Percentiles rank a stretch among this genome's conserved stretches.
phyloP scores from a whole-genome alignment of 2,888 invertebrate genomes.

The Morpho deidamia region DNA sequence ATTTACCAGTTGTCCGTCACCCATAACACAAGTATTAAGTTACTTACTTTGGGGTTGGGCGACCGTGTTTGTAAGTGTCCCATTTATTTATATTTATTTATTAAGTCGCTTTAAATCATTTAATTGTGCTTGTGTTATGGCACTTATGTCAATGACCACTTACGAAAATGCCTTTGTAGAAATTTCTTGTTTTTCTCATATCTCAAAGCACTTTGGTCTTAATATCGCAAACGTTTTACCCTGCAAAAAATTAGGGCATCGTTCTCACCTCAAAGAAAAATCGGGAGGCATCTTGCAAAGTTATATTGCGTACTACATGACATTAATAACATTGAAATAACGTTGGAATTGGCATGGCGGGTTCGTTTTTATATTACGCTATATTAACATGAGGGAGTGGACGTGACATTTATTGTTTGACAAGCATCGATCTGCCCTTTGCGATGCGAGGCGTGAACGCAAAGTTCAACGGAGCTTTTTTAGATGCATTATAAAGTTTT shows the following conservation, averaged over 20 bases:
- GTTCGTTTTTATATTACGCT: slow-evolving; percentile 26
- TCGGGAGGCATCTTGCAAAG: slow-evolving; percentile 41
- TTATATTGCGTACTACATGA: slow-evolving; percentile 24
- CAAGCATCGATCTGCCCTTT: slow-evolving; percentile 77
- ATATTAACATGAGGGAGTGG: slow-evolving; percentile 70
- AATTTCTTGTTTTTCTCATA: slow-evolving; percentile 8
- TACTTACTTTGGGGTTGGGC: no score
- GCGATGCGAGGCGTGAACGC: slow-evolving; percentile 67
- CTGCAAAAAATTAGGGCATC: slow-evolving; percentile 63
- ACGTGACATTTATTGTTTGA: slow-evolving; percentile 79
- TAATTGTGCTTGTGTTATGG: no score
- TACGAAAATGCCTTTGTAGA: background rate
- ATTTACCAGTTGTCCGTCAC: no score
- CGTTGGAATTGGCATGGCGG: slow-evolving; percentile 27
- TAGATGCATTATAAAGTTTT: background rate
- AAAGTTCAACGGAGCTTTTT: slow-evolving; percentile 28
- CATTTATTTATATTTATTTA: no score
- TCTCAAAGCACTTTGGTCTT: slow-evolving; percentile 37
- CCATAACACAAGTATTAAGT: no score
- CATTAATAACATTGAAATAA: slow-evolving; percentile 28
- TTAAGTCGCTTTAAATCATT: no score
- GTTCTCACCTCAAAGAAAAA: slow-evolving; percentile 73
- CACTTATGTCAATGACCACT: no score
- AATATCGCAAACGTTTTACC: slow-evolving; percentile 57
- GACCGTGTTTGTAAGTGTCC: no score